Evolutionary conservation across 2,888 invertebrate species (phyloP), one percentile per base, ranked within the genome.

Genomic region (Agapostemon virescens): DNA sequence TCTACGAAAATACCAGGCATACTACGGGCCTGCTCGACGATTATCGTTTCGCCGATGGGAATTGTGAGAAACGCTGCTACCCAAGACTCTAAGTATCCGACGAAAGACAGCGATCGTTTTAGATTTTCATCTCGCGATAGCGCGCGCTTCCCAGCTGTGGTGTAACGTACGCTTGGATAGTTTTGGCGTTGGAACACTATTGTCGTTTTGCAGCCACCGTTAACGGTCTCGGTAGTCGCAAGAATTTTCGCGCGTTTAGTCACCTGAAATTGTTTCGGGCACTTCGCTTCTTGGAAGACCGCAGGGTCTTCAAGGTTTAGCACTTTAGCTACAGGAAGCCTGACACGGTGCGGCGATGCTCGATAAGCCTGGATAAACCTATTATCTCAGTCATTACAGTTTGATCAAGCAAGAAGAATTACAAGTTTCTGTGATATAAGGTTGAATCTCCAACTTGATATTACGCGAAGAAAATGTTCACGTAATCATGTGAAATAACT

Each of bases 1-100:
- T 70, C 69, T 70, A 79, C 74, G 79, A 73, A 79, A 79, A 73
- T 58, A 42, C 52, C 55, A 49, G 40, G 30, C 45, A 69, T 40
- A 26, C 49, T 13, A 38, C 23, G 7, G 33, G n/a, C n/a, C n/a
- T n/a, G 9, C 33, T 20, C n/a, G 71, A 15, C 55, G 67, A 79
- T 71, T 69, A 69, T n/a, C 23, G 45, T 9, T 74, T 33, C 38
- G 11, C 40, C 6, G 20, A 15, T 3, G 23, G 15, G 23, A 52
- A 52, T 71, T 26, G 23, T 17, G n/a, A 26, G 71, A 79, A 81
- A 64, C 63, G 55, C 30, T 52, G 33, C 23, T 23, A 26, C 15
- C 38, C 38, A 3, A 17, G 9, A 33, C 26, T 38, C 49, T 3
- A 3, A 1, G n/a, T 49, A 26, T 20, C 52, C 0, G 36, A 55